Percentiles rank a stretch among this genome's conserved stretches.
Evolutionary conservation across 2,113 vertebrate species (phyloP).

Genomic region (Rostratula benghalensis): DNA sequence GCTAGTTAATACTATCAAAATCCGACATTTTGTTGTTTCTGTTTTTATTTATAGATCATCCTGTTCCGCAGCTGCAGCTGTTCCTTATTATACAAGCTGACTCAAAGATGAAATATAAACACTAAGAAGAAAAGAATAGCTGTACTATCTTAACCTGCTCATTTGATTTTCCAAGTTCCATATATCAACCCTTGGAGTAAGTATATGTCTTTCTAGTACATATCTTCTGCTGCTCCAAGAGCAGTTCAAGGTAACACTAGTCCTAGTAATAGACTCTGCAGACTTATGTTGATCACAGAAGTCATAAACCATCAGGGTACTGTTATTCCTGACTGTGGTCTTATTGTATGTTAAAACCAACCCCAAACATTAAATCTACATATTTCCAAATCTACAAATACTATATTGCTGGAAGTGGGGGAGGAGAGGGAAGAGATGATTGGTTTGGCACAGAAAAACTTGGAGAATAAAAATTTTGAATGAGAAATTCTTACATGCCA

Average conservation of each 20-base stretch:
- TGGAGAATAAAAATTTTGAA: neutral
- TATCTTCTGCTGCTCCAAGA: neutral
- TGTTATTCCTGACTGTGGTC: neutral
- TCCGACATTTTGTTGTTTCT: conserved; percentile 69
- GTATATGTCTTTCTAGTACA: neutral
- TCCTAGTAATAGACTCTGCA: neutral
- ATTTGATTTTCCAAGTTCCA: neutral
- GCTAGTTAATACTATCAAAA: conserved; percentile 42
- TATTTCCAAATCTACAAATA: neutral
- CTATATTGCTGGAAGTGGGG: neutral
- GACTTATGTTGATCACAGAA: neutral
- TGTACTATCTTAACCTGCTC: conserved; percentile 2
- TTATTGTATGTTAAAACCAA: neutral
- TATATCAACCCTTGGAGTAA: neutral
- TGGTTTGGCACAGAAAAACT: neutral
- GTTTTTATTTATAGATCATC: conserved; percentile 69
- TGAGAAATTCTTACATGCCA: neutral
- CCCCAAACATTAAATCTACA: neutral
- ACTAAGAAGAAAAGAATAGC: neutral
- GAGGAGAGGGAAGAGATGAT: neutral
- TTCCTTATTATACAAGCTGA: conserved; percentile 21
- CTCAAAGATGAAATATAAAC: conserved; percentile 16
- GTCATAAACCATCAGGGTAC: neutral
- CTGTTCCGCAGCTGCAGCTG: conserved; percentile 35
- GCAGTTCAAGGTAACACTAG: neutral